Evolutionary conservation across 2,888 invertebrate genomes (phyloP).

Genomic region (Hipparchia sbordonii): DNA sequence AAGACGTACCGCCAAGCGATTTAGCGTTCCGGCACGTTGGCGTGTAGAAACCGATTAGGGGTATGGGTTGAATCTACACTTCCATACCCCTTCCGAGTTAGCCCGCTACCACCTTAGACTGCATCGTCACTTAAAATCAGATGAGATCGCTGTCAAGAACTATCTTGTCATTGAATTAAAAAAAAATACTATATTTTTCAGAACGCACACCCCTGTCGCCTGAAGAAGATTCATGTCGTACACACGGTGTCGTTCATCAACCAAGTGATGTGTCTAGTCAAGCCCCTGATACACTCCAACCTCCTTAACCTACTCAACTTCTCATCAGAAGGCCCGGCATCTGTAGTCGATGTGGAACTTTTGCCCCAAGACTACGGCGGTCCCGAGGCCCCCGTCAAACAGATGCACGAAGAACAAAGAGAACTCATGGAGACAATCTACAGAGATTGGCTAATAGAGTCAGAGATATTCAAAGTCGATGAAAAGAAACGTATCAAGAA

Average conservation of each 20-base stretch:
- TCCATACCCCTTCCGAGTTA: too few species aligned
- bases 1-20: too few species aligned
- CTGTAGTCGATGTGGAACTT: constrained; percentile 71
- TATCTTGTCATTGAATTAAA: too few species aligned
- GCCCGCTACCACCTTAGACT: too few species aligned
- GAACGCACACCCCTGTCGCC: constrained; percentile 86
- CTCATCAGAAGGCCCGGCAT: constrained; percentile 75
- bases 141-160: too few species aligned
- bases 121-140: too few species aligned
- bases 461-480: constrained; percentile 80
- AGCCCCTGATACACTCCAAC: constrained; percentile 85
- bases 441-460: constrained; percentile 84
- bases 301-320: constrained; percentile 84
- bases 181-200: constrained; percentile 52
- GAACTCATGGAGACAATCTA: constrained; percentile 83
- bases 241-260: constrained; percentile 87
- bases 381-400: constrained; percentile 75
- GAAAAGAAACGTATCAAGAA: constrained; percentile 76
- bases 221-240: constrained; percentile 86
- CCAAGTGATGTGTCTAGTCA: constrained; percentile 86
- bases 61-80: too few species aligned
- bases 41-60: too few species aligned
- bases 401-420: constrained; percentile 82
- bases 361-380: constrained; percentile 85
- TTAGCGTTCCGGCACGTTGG: too few species aligned